phyloP scores from a whole-genome alignment of 2,797 vertebrate species.

The Danionella dracula region DNA sequence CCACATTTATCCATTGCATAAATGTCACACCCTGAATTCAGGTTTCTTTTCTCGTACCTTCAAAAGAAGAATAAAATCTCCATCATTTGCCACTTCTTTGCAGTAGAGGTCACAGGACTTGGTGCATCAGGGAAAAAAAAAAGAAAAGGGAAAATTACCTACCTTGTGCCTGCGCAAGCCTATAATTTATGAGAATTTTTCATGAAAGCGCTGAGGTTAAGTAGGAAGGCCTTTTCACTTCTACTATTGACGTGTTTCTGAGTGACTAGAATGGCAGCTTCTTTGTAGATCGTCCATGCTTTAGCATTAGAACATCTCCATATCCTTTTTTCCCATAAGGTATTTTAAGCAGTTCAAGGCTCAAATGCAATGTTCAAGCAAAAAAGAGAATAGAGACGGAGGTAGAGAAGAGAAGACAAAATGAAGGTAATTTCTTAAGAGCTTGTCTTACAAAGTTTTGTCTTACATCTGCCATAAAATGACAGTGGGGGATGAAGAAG shows the following conservation, averaged over 20 bases:
- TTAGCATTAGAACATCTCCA: not conserved
- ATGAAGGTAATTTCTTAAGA: conserved; percentile 11
- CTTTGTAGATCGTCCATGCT: conserved; percentile 5
- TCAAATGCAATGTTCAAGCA: not conserved
- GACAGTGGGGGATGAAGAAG: not conserved
- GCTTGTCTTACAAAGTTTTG: not conserved
- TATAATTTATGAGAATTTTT: conserved; percentile 41
- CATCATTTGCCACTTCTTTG: conserved; percentile 18
- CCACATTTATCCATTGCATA: not conserved
- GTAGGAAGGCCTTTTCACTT: conserved; percentile 27
- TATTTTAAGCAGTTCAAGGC: not conserved
- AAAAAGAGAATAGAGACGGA: not conserved
- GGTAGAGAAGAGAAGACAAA: not conserved
- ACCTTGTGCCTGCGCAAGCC: conserved; percentile 22
- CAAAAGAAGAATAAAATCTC: conserved; percentile 24
- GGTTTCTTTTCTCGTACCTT: conserved; percentile 10
- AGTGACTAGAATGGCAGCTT: conserved; percentile 24
- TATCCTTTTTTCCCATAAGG: conserved; percentile 2
- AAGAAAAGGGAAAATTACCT: conserved; percentile 36
- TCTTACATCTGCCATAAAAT: conserved; percentile 23
- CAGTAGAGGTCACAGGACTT: conserved; percentile 14
- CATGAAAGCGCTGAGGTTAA: conserved; percentile 36
- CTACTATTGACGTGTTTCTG: conserved; percentile 23
- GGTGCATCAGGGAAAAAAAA: not conserved
- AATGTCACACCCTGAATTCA: conserved; percentile 19